A percentile compares a stretch with the other conserved stretches of the same genome.
phyloP scores from a whole-genome alignment of 2,113 vertebrate genomes.

The Chaenogobius annularis region DNA sequence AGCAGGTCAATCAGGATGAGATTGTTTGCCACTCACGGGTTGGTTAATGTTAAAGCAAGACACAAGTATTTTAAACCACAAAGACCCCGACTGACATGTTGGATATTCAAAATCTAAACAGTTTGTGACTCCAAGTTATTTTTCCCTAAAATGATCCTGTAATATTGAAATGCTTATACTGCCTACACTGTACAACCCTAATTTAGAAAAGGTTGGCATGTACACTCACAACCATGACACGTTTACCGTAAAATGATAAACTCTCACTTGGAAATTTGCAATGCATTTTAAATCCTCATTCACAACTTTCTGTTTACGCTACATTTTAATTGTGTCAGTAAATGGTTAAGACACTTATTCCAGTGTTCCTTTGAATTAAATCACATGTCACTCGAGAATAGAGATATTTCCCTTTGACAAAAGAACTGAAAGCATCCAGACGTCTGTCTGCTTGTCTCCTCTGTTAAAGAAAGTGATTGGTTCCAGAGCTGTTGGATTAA shows the following conservation, averaged over 20 bases:
- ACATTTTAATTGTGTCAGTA: slow-evolving; percentile 1
- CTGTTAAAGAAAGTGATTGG: slow-evolving; percentile 70
- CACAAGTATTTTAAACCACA: neutral
- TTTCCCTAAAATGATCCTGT: neutral
- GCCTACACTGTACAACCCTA: neutral
- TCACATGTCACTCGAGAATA: slow-evolving; percentile 56
- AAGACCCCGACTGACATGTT: neutral
- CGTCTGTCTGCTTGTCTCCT: slow-evolving; percentile 57
- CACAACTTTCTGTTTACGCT: neutral
- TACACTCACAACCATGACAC: neutral
- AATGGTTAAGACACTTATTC: slow-evolving; percentile 11
- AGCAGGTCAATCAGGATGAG: slow-evolving; percentile 50
- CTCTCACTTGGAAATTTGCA: neutral
- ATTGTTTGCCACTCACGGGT: slow-evolving; percentile 6
- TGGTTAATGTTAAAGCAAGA: slow-evolving; percentile 1
- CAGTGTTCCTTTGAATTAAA: slow-evolving; percentile 29
- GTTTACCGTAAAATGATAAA: neutral
- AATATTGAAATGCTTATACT: slow-evolving; percentile 4
- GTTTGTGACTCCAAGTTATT: slow-evolving; percentile 1
- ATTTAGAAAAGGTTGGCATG: neutral
- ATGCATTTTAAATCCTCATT: too few relatives aligned
- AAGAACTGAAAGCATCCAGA: slow-evolving; percentile 69
- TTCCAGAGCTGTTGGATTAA: slow-evolving; percentile 77
- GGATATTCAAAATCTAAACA: neutral
- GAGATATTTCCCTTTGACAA: slow-evolving; percentile 66